Conservation (phyloP, 1,140 invertebrate species). For the Pentalonia nigronervosa region DNA sequence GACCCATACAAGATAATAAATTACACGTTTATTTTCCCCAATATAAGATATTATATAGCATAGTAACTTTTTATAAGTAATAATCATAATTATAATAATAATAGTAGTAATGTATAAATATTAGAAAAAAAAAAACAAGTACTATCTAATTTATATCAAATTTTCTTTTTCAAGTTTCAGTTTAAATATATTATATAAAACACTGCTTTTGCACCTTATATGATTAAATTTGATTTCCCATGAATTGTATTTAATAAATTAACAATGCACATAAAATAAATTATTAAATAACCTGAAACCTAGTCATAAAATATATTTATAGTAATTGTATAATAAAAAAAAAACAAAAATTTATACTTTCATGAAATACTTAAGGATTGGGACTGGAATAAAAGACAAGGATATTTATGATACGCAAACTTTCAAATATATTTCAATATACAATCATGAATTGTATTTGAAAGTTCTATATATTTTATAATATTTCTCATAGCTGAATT, state of each 20-base stretch:
- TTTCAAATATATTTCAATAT: slow-evolving; percentile 45
- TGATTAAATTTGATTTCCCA: slow-evolving; percentile 39
- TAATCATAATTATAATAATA: slow-evolving; percentile 47
- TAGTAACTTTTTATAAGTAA: slow-evolving; percentile 19
- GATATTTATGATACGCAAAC: slow-evolving; percentile 5
- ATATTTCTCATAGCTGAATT: slow-evolving; percentile 51
- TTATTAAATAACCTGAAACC: slow-evolving; percentile 8
- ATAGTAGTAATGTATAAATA: slow-evolving; percentile 34
- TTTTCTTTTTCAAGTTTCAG: background rate
- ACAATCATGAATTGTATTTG: slow-evolving; percentile 42
- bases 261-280: slow-evolving; percentile 36
- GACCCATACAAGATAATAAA: slow-evolving; percentile 34
- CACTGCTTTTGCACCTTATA: background rate
- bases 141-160: slow-evolving; percentile 16
- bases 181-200: slow-evolving; percentile 33
- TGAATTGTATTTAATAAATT: slow-evolving; percentile 2
- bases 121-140: slow-evolving; percentile 44
- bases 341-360: slow-evolving; percentile 21
- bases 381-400: background rate
- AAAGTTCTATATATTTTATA: slow-evolving; percentile 7
- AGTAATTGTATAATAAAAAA: background rate
- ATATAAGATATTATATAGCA: slow-evolving; percentile 45
- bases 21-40: slow-evolving; percentile 46
- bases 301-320: slow-evolving; percentile 40
- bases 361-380: background rate